Evolutionary conservation across 2,888 invertebrate genomes (phyloP).

Genomic region (Lycophotia porphyrea): DNA sequence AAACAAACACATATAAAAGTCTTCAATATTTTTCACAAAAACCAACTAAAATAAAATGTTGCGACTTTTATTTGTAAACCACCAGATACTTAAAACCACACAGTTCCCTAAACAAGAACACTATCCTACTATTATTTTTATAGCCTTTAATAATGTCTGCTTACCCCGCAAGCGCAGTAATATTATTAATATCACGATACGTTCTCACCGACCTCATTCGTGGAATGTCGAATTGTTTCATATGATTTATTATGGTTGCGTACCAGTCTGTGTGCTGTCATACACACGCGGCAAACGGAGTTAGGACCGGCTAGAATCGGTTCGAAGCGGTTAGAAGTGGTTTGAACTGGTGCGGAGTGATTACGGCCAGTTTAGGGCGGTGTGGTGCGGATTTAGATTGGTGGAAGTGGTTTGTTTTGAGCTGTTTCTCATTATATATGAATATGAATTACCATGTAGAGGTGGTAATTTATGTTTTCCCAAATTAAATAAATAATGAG

Average conservation of each 20-base stretch:
- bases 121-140: constrained; percentile 32
- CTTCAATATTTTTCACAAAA: too few species aligned
- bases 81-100: too few species aligned
- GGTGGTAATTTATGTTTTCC: neutral
- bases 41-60: too few species aligned
- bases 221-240: constrained; percentile 70
- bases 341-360: constrained; percentile 43
- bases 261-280: constrained; percentile 66
- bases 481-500: neutral
- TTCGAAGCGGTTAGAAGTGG: constrained; percentile 45
- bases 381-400: constrained; percentile 15
- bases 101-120: neutral
- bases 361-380: constrained; percentile 34
- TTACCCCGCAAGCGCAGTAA: constrained; percentile 48
- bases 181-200: constrained; percentile 65
- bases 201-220: constrained; percentile 63
- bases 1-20: too few species aligned
- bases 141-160: constrained; percentile 13
- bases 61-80: too few species aligned
- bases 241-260: constrained; percentile 67
- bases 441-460: neutral
- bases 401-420: constrained; percentile 8
- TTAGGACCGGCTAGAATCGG: constrained; percentile 54
- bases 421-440: neutral
- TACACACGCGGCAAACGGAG: constrained; percentile 59